Conservation (phyloP, 2,888 invertebrate genomes). For the Acrocera orbiculus region DNA sequence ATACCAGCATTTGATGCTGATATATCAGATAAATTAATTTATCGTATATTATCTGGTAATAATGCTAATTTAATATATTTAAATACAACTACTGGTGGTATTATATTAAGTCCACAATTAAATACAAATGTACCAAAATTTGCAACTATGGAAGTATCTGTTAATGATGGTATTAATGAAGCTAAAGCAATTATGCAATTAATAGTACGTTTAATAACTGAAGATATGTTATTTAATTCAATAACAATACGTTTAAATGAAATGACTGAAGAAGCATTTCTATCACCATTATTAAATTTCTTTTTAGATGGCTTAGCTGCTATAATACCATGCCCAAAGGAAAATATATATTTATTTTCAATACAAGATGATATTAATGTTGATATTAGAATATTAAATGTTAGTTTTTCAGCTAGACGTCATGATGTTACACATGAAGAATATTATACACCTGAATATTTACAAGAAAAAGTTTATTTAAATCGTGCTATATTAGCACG, state of each 20-base stretch:
- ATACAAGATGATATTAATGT: slow-evolving; percentile 87
- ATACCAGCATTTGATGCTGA: slow-evolving; percentile 92
- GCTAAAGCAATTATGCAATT: slow-evolving; percentile 85
- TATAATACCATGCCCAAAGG: slow-evolving; percentile 79
- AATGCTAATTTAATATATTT: slow-evolving; percentile 76
- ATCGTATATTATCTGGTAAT: slow-evolving; percentile 76
- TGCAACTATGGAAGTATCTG: slow-evolving; percentile 86
- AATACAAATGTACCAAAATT: slow-evolving; percentile 91
- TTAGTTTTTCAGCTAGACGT: slow-evolving; percentile 77
- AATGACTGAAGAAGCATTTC: slow-evolving; percentile 82
- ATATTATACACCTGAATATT: slow-evolving; percentile 73
- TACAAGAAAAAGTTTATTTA: slow-evolving; percentile 86
- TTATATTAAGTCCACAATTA: slow-evolving; percentile 76
- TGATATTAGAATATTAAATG: slow-evolving; percentile 70
- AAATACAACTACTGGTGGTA: slow-evolving; percentile 65
- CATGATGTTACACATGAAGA: slow-evolving; percentile 62
- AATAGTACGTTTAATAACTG: slow-evolving; percentile 76
- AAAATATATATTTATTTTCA: slow-evolving; percentile 83
- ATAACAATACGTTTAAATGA: slow-evolving; percentile 84
- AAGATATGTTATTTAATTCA: slow-evolving; percentile 85
- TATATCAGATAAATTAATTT: slow-evolving; percentile 67
- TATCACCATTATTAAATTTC: slow-evolving; percentile 72
- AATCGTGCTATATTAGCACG: slow-evolving; percentile 74
- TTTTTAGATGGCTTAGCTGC: slow-evolving; percentile 83
- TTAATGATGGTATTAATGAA: slow-evolving; percentile 86